Base-by-base conservation (phyloP, 2,113 vertebrate species). In the Pitta sordida region DNA sequence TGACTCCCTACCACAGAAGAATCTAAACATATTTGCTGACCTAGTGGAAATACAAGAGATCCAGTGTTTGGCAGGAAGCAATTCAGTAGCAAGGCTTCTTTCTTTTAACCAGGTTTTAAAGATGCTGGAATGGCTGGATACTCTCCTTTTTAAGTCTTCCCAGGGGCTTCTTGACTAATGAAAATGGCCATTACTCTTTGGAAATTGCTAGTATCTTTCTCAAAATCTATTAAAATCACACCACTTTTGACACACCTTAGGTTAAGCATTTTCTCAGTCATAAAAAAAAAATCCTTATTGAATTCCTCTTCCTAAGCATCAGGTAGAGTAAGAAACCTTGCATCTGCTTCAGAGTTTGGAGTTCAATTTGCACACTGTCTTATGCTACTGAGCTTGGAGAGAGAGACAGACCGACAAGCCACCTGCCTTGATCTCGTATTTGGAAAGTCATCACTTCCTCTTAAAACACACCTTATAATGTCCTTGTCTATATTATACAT, bases 341-440 rank as follows among this genome's bases (percentile, higher is more conserved):
- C 37, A 83, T 15, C 18, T 60, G 16, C 32, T 62, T 34, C 32
- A 59, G 15, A 51, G 46, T 58, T 2, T 43, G 29, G 12, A 43
- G 46, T 29, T 90, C 5, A 2, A 10, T 83, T 37, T 90, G 39
- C 23, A 51, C 14, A 30, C 12, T 41, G 10, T 58, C 36, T 75
- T 21, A 48, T 0, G 3, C 24, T 73, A 23, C 24, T 49, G 49
- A 80, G 36, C 6, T 10, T 27, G 20, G 19, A 65, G 30, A 68
- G 1, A 59, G 7, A 12, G 3, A 34, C 2, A 34, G 26, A 53
- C 1, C 29, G 21, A 75, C 0, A 32, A 22, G 30, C 0, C 53
- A 43, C 1, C 2, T 27, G 29, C 21, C 8, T 19, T 52, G 56
- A 59, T 64, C 15, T 86, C 26, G 6, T 63, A 39, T 69, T 77